Percentiles rank a stretch among this genome's conserved stretches.
Evolutionary conservation across 2,888 invertebrate species (phyloP).

Genomic region (Lacanobia wlatinum): DNA sequence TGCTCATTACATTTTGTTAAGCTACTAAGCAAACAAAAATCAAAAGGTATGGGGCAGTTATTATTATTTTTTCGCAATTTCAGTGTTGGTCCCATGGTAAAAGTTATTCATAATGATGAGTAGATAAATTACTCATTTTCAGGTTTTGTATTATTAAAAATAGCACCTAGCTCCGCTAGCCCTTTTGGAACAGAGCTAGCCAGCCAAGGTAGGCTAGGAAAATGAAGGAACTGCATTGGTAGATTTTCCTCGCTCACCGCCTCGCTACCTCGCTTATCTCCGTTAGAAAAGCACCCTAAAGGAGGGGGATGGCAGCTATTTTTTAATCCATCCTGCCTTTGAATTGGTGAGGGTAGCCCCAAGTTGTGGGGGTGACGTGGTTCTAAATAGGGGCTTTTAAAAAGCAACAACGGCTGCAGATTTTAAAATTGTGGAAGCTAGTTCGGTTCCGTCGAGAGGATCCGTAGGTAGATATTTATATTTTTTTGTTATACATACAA

Average conservation of each 20-base stretch:
- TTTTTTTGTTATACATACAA: too few species aligned
- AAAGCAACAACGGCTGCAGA: background rate
- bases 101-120: too few species aligned
- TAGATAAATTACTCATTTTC: too few species aligned
- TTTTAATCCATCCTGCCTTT: conserved; percentile 59
- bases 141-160: too few species aligned
- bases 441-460: too few species aligned
- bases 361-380: background rate
- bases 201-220: background rate
- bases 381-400: conserved; percentile 6
- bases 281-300: background rate
- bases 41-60: too few species aligned
- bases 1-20: too few species aligned
- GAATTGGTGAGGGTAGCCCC: conserved; percentile 35
- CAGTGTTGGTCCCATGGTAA: too few species aligned
- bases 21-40: too few species aligned
- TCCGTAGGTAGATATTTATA: background rate
- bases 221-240: background rate
- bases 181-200: background rate
- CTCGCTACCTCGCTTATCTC: background rate
- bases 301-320: conserved; percentile 49
- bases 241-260: background rate
- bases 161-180: background rate
- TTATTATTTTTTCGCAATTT: too few species aligned
- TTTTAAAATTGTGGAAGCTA: background rate